These are phyloP conservation scores for Drosophila simulans DNA, from an alignment of 1,140 invertebrate genomes.

Conservation along the genomic window DNA sequence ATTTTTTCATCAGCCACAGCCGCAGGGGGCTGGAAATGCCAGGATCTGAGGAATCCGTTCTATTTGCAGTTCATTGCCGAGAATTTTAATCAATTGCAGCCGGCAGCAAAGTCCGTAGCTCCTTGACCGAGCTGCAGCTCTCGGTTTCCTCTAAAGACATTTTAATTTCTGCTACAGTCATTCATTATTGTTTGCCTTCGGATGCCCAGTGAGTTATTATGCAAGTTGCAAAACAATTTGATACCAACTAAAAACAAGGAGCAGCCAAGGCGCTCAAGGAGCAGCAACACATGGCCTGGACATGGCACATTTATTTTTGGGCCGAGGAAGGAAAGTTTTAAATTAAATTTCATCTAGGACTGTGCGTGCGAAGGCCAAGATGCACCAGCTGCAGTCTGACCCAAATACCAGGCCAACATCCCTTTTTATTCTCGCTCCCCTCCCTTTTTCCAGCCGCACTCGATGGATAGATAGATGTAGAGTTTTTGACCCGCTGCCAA, in stretches of 20 bases:
- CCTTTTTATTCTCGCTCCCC: conserved; percentile 1
- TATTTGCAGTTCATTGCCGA: conserved; percentile 44
- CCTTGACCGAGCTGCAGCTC: conserved; percentile 2
- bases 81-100: conserved; percentile 64
- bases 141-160: conserved; percentile 28
- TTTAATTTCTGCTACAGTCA: conserved; percentile 59
- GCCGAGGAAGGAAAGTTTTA: conserved; percentile 61
- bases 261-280: not conserved
- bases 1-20: conserved; percentile 28
- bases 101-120: conserved; percentile 19
- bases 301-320: conserved; percentile 59
- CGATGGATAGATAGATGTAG: conserved; percentile 29
- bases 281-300: conserved; percentile 52
- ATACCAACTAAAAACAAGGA: conserved; percentile 29
- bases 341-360: conserved; percentile 72
- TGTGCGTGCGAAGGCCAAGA: conserved; percentile 51
- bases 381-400: conserved; percentile 70
- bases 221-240: conserved; percentile 68
- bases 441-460: conserved; percentile 11
- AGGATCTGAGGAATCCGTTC: conserved; percentile 3
- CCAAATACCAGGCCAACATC: conserved; percentile 67
- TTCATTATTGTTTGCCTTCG: conserved; percentile 52
- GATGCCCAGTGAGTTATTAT: conserved; percentile 73
- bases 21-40: conserved; percentile 25
- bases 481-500: conserved; percentile 34